phyloP scores from a whole-genome alignment of 2,113 vertebrate genomes.

The Trichomycterus rosablanca region DNA sequence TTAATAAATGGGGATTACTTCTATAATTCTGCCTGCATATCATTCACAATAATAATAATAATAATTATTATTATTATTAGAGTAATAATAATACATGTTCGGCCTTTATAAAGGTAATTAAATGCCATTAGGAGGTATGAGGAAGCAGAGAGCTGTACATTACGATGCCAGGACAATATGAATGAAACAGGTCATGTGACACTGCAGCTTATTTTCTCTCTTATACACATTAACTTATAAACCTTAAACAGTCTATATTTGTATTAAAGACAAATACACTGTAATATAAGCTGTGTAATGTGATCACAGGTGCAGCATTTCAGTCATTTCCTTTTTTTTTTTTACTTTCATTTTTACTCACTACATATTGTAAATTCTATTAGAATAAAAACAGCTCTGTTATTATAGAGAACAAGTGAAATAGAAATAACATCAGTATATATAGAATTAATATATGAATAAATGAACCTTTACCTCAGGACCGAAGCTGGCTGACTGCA shows the following conservation, averaged over 20 bases:
- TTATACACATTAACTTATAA: not conserved
- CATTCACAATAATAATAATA: too few relatives aligned
- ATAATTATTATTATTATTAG: too few relatives aligned
- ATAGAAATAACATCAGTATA: not conserved
- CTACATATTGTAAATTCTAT: not conserved
- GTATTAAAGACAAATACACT: not conserved
- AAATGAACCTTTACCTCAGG: slow-evolving; percentile 19
- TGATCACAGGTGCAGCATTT: not conserved
- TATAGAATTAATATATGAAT: not conserved
- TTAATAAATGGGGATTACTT: too few relatives aligned
- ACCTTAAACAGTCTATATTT: too few relatives aligned
- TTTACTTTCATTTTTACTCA: not conserved
- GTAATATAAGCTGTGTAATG: not conserved
- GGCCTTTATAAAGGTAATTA: too few relatives aligned
- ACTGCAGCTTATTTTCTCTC: too few relatives aligned
- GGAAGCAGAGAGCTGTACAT: too few relatives aligned
- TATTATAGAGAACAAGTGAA: too few relatives aligned
- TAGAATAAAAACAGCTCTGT: not conserved
- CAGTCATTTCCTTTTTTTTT: not conserved
- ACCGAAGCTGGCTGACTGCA: slow-evolving; percentile 32
- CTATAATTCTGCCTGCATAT: too few relatives aligned
- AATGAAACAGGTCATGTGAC: not conserved
- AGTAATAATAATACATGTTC: too few relatives aligned
- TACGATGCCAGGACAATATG: not conserved
- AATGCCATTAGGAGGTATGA: too few relatives aligned